These are phyloP conservation scores for Ceyx margarethae DNA, from an alignment of 2,113 vertebrate species.

Conservation along the genomic window DNA sequence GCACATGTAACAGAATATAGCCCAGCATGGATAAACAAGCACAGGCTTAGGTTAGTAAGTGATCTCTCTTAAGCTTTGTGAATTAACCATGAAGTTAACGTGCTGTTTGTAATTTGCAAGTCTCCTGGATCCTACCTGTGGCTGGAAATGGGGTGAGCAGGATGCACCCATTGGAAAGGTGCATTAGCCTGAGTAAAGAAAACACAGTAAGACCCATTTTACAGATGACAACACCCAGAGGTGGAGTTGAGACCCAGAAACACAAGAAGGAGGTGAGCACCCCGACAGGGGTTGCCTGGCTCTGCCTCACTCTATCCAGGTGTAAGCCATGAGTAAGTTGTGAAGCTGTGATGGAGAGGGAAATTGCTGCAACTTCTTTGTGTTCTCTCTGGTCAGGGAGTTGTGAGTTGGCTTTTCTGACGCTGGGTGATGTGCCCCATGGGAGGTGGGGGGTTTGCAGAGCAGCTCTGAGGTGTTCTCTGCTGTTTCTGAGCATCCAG, in stretches of 20 bases:
- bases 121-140: not conserved
- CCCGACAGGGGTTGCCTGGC: too few species aligned
- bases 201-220: too few species aligned
- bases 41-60: constrained; percentile 27
- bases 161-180: too few species aligned
- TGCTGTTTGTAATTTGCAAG: not conserved
- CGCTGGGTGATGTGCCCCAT: not conserved
- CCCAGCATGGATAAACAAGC: not conserved
- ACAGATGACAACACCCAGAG: too few species aligned
- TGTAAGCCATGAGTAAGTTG: too few species aligned
- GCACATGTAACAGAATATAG: not conserved
- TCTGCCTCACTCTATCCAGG: too few species aligned
- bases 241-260: too few species aligned
- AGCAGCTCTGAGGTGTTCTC: not conserved
- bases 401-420: not conserved
- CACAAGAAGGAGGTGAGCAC: too few species aligned
- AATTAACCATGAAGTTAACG: not conserved
- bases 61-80: not conserved
- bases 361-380: too few species aligned
- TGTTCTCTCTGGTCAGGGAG: too few species aligned
- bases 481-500: rapidly evolving
- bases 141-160: not conserved
- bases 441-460: not conserved
- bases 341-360: too few species aligned
- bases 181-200: too few species aligned